Base-by-base conservation (phyloP, 1,140 invertebrate species). In the Teleopsis dalmanni region DNA sequence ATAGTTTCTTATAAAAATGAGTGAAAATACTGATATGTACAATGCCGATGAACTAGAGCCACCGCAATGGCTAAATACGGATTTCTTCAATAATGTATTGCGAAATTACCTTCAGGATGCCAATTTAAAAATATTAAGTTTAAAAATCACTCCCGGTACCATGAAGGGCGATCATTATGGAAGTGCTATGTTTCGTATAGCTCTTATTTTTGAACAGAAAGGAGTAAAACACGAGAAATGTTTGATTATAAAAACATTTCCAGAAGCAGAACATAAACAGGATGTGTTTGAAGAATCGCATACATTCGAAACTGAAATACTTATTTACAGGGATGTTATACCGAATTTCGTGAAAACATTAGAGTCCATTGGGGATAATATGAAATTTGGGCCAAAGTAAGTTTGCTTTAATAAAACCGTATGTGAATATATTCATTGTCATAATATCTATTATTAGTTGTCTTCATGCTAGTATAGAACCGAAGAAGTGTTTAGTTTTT, bases 141-240 rank as follows among this genome's bases (percentile, higher is more conserved):
- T 51, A 14, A 16, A 14, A 10, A 35, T n/a, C 3, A 25, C 21
- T 13, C 57, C 57, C 8, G 58, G 55, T 10, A 52, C 49, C 14
- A 9, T 38, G 2, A 57, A 56, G 10, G 57, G 54, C 9, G 59
- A 61, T 48, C 55, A 59, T 22, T 61, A 57, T 51, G 53, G 53
- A 1, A 61, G 59, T 37, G 22, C 57, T 14, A 59, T 61, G 59
- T 55, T 54, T 31, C 50, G 57, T 8, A 48, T 48, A 5, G 26
- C 4, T 4, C 18, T 57, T 2, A 22, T 54, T 7, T 61, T 56
- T 29, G 22, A 34, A 21, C 46, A 35, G 13, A 18, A 29, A 21
- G 42, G 25, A 1, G 19, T 9, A 14, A n/a, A 22, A 2, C 31
- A 46, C 10, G 8, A 18, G 2, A 41, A 47, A 43, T 47, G 13